Evolutionary conservation across 2,797 vertebrate genomes (phyloP).

Genomic region (Ctenosaura bakeri): DNA sequence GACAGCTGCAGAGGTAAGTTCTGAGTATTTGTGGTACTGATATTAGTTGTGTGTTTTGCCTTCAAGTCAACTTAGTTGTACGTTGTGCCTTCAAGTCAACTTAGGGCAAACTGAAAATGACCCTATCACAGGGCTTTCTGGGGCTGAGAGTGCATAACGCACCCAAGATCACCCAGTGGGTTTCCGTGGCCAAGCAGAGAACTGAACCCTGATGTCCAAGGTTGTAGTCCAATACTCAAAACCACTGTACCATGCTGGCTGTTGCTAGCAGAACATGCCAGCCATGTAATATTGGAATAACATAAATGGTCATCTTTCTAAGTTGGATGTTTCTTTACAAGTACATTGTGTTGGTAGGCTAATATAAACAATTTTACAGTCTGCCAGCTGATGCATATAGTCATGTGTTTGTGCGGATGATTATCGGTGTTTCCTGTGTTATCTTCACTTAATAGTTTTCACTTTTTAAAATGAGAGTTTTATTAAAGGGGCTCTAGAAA

Average conservation of each 20-base stretch:
- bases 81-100: no score
- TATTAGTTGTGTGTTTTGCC: no score
- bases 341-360: slow-evolving; percentile 59
- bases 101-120: no score
- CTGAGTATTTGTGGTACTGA: slow-evolving; percentile 22
- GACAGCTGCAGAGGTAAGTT: slow-evolving; percentile 93
- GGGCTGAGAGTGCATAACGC: no score
- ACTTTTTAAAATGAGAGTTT: not conserved
- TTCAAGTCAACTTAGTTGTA: no score
- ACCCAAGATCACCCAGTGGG: no score
- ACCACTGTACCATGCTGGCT: no score
- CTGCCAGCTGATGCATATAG: slow-evolving; percentile 32
- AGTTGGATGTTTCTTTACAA: slow-evolving; percentile 23
- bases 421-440: not conserved
- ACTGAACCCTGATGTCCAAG: no score
- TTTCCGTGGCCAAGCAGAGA: no score
- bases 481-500: not conserved
- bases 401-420: not conserved
- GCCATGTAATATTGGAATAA: not conserved
- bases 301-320: slow-evolving; percentile 15
- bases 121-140: no score
- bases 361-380: slow-evolving; percentile 25
- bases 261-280: not conserved
- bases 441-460: not conserved
- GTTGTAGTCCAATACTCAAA: no score